Conservation (phyloP, 2,888 invertebrate genomes). For the Linnaemya vulpina region DNA sequence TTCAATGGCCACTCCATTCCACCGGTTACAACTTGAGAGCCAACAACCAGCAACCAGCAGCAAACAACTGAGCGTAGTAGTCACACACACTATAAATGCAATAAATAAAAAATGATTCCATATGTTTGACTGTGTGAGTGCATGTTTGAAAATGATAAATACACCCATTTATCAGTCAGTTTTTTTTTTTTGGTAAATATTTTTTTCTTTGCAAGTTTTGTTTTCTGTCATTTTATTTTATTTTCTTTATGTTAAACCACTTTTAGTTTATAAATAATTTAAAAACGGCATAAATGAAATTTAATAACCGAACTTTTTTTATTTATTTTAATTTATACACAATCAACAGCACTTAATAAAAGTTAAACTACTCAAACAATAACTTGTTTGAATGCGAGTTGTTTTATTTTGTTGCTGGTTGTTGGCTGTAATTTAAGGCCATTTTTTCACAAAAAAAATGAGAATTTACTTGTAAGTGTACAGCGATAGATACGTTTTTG, state of each 20-base stretch:
- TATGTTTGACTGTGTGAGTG: slow-evolving; percentile 14
- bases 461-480: too few species aligned
- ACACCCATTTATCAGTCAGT: slow-evolving; percentile 55
- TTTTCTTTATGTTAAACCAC: background rate
- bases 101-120: slow-evolving; percentile 1
- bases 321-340: slow-evolving; percentile 17
- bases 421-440: background rate
- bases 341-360: slow-evolving; percentile 49
- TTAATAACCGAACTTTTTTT: slow-evolving; percentile 16
- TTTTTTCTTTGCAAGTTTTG: background rate
- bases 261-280: slow-evolving; percentile 49
- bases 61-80: background rate
- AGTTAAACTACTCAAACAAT: slow-evolving; percentile 39
- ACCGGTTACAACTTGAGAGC: too few species aligned
- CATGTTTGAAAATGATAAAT: slow-evolving; percentile 29
- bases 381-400: slow-evolving; percentile 20
- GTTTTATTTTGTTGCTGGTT: background rate
- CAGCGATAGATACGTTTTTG: slow-evolving; percentile 8
- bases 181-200: slow-evolving; percentile 9
- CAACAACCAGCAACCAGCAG: too few species aligned
- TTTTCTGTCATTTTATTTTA: too few species aligned
- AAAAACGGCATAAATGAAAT: slow-evolving; percentile 30
- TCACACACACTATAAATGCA: background rate
- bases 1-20: background rate
- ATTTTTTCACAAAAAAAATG: slow-evolving; percentile 48